Base-by-base conservation (phyloP, 2,888 invertebrate genomes). In the Muschampia plurimacula region DNA sequence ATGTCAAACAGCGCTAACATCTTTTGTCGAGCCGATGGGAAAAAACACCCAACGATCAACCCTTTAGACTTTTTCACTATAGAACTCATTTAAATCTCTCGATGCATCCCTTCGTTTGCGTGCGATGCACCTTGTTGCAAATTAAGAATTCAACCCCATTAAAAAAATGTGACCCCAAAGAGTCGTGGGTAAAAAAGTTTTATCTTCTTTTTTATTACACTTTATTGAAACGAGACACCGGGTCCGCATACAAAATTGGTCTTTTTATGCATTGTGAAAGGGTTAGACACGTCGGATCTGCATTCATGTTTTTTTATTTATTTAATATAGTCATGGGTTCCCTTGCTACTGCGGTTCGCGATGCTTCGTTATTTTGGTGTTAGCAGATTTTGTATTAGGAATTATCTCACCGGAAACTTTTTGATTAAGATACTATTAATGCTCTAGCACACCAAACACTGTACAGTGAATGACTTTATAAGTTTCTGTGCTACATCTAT, bases 141-240 rank as follows among this genome's bases (percentile, higher is more conserved):
- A 94, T 94, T 93, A 93, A 91, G 90, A 90, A 92, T 92, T 88
- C 90, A 89, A 88, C 86, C 83, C 83, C 73, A 84, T 81, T 76
- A 84, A 92, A 92, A 92, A 92, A 92, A 89, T 80, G 87, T 91
- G 88, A 92, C 93, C 94, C 93, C 86, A 90, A 91, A 91, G 88
- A 84, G 82, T 86, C 93, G 93, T 93, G 93, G 91, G 93, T 93
- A 93, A 92, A 92, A 91, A 89, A 82, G 84, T 90, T 91, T 91
- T 92, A 90, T 91, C 89, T 57, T 13, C 57, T 86, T 87, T 90
- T 82, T 88, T 86, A 88, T 89, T 89, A 87, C 85, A 84, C 86
- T 82, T 89, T 92, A 92, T 93, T 93, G 95, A 93, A 95, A 95
- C 90, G 92, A 94, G 95, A 95, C 92, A 94, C 94, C 90, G 89